Conservation (phyloP, 2,113 vertebrate genomes). For the Gobiocypris rarus region DNA sequence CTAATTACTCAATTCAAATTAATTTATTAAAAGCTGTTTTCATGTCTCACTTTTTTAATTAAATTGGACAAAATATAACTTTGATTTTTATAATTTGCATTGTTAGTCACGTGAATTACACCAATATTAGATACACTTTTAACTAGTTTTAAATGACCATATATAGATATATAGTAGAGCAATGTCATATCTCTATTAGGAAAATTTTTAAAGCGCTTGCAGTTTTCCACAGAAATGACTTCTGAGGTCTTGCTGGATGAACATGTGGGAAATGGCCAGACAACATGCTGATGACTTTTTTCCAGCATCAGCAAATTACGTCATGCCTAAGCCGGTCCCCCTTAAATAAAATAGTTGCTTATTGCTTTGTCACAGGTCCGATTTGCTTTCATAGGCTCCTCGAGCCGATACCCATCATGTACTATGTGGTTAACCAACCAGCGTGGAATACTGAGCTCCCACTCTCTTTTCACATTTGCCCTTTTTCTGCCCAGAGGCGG, state of each 20-base stretch:
- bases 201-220: not conserved
- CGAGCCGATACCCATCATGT: constrained; percentile 21
- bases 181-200: not conserved
- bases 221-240: not conserved
- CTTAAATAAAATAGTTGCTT: not conserved
- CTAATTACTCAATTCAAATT: no score
- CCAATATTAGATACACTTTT: not conserved
- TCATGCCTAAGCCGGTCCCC: constrained; percentile 54
- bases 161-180: not conserved
- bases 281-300: not conserved
- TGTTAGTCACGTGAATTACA: not conserved
- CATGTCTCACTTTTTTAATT: not conserved
- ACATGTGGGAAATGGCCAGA: not conserved
- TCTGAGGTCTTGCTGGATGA: not conserved
- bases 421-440: constrained; percentile 6
- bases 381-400: constrained; percentile 59
- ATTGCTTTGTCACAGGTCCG: constrained; percentile 14
- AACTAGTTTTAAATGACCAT: no score
- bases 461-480: constrained; percentile 8
- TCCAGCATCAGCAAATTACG: constrained; percentile 65
- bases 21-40: no score
- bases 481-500: not conserved
- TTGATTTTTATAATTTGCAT: no score
- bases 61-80: no score
- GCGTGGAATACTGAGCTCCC: constrained; percentile 18